Evolutionary conservation across 2,888 invertebrate genomes (phyloP), one percentile per base, ranked within the genome.

Genomic region (Chalcosyrphus nemorum): DNA sequence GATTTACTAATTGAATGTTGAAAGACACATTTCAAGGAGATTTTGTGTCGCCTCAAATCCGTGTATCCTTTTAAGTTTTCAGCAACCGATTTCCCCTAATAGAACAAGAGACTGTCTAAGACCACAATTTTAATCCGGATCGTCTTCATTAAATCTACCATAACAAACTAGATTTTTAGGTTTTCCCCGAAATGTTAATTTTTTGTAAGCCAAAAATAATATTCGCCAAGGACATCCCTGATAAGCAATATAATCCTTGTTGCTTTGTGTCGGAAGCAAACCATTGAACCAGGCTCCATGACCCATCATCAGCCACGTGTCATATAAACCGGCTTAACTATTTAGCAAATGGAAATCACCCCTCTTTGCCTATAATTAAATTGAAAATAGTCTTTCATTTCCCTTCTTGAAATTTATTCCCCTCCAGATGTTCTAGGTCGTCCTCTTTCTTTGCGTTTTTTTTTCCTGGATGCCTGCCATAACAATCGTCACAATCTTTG

Each of bases 401-500:
- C 1, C 6, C 17, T n/a, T 43, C 5, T 29, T 24, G 11, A 19
- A 41, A 50, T 66, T 4, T 52, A 27, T 38, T 2, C 27, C 52
- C 17, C 24, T 21, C 27, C 11, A 29, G 19, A 43, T 54, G 29
- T 54, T 13, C 15, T 15, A 21, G 35, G 35, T 65, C 50, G 11
- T 38, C 13, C 50, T 2, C 35, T 50, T 21, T 15, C 32, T 47
- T 32, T 47, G 9, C 13, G 9, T 6, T 24, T 17, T 5, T 15
- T 43, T 17, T 15, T 13, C 15, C 27, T 45, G 59, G 7, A 17
- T 66, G 29, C 27, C 54, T 57, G 57, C 47, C 24, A 21, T 47
- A 70, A 59, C 47, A 70, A 70, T 45, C 56, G 68, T 57, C 43
- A 47, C 70, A 70, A 24, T 50, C 43, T 54, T 43, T 29, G 7